Base-by-base conservation (phyloP, 2,888 invertebrate species). In the Lycia hirtaria region DNA sequence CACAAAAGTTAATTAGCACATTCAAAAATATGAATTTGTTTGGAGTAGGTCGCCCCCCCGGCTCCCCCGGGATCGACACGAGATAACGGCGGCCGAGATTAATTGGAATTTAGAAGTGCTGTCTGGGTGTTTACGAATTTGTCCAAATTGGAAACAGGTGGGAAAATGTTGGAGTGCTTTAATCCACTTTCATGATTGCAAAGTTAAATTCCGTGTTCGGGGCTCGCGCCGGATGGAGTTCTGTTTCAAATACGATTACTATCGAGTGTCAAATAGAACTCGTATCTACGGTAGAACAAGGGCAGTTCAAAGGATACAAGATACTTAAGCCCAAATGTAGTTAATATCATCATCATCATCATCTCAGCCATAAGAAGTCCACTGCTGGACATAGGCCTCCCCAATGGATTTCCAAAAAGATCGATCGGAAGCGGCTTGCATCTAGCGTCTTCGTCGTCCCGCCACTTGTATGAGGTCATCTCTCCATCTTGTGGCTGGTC, bases 11-110 rank as follows among this genome's bases (percentile, higher is more conserved):
- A 65, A 65, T 63, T 59, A 55, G 37, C 52, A 47, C 24, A 45
- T 62, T 55, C 45, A 54, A 65, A 65, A 63, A 60, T 65, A 63
- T 59, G 55, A 55, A 62, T 63, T 61, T 63, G 61, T 59, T 63
- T 52, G 32, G 44, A 45, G 19, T 15, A 14, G n/a, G n/a, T n/a
- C n/a, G n/a, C n/a, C n/a, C n/a, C n/a, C n/a, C 26, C 22, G 24
- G 33, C 26, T 41, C 48, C 41, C 43, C 15, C 5, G 54, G 56
- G 59, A 28, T 48, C 38, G 55, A 60, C 55, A 50, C 44, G 38
- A 54, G 49, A 56, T 62, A 55, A 51, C 53, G 49, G 14, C 15
- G 4, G 41, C 26, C 24, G 26, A 35, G 45, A 47, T 57, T 35
- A 57, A 57, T 47, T 26, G 22, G 43, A 43, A 22, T 52, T 52